Percentiles rank a stretch among this genome's conserved stretches.
phyloP scores from a whole-genome alignment of 2,113 vertebrate species.

The Anolis sagrei region DNA sequence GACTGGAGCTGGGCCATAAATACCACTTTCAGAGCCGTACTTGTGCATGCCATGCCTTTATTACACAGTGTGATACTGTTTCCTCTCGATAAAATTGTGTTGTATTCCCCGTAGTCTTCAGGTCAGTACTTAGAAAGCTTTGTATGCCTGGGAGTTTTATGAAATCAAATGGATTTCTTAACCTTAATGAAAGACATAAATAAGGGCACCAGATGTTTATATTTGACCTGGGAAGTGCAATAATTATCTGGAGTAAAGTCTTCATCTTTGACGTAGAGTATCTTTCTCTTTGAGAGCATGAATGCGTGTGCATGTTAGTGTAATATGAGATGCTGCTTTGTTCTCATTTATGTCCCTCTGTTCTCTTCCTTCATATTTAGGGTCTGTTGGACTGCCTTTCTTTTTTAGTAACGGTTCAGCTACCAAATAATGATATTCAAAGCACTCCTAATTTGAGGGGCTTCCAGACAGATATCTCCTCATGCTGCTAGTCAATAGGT shows the following conservation, averaged over 20 bases:
- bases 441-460: background rate
- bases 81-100: slow-evolving; percentile 17
- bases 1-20: slow-evolving; percentile 11
- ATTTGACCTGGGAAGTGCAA: slow-evolving; percentile 15
- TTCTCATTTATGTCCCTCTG: background rate
- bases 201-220: slow-evolving; percentile 15
- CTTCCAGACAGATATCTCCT: background rate
- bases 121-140: slow-evolving; percentile 23
- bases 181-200: slow-evolving; percentile 18
- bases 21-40: background rate
- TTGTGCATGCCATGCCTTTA: slow-evolving; percentile 26
- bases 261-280: slow-evolving; percentile 1
- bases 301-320: no score
- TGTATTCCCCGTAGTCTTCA: slow-evolving; percentile 11
- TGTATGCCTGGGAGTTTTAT: slow-evolving; percentile 4
- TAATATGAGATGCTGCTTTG: background rate
- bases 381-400: background rate
- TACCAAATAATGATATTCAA: background rate
- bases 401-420: background rate
- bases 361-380: background rate
- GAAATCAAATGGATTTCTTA: slow-evolving; percentile 28
- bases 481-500: background rate
- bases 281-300: background rate
- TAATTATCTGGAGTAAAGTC: slow-evolving; percentile 19
- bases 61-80: background rate